These are phyloP conservation scores for Ursus arctos DNA, from an alignment of 2,113 vertebrate species.

Conservation along the genomic window DNA sequence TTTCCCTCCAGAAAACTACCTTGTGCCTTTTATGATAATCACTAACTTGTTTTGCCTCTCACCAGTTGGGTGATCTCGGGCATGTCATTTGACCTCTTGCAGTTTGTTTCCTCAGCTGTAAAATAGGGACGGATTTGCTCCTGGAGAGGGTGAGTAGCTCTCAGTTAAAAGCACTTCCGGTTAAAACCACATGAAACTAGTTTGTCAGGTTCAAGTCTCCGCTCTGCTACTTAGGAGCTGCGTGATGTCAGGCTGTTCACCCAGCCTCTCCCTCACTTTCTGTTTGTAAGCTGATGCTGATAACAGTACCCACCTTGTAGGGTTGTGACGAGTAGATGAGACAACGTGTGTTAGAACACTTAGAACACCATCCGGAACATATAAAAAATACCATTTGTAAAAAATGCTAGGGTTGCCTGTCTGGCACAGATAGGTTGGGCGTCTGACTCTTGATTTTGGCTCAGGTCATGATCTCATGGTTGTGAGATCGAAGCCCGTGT, in stretches of 20 bases:
- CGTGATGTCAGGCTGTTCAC: background rate
- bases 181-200: background rate
- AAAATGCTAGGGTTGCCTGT: background rate
- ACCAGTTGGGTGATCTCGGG: background rate
- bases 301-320: background rate
- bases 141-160: background rate
- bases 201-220: background rate
- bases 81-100: background rate
- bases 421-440: background rate
- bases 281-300: background rate
- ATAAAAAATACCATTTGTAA: background rate
- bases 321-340: background rate
- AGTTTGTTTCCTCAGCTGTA: background rate
- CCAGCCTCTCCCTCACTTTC: background rate
- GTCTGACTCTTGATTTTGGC: background rate
- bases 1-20: background rate
- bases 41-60: background rate
- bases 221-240: background rate
- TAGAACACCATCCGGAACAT: background rate
- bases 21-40: background rate
- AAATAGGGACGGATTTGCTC: background rate
- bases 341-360: background rate
- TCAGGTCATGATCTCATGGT: background rate
- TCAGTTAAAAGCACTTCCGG: background rate
- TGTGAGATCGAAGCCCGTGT: background rate